phyloP scores from a whole-genome alignment of 2,888 invertebrate species.

The Melanchra persicariae region DNA sequence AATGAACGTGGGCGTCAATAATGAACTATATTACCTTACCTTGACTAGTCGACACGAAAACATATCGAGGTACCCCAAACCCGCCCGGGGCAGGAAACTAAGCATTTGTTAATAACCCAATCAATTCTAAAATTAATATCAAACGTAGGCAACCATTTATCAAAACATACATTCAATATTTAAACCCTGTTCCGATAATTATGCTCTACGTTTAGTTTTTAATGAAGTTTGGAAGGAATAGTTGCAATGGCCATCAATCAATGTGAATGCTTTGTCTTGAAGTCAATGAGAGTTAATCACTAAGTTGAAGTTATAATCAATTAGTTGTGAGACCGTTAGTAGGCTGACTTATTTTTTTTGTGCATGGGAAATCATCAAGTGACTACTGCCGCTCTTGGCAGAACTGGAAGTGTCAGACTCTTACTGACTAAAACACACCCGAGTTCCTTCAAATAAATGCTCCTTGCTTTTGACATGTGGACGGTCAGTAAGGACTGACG shows the following conservation, averaged over 20 bases:
- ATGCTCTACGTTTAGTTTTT: conserved; percentile 27
- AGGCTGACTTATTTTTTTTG: too few species aligned
- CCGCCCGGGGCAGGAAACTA: conserved; percentile 51
- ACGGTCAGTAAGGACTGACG: not conserved
- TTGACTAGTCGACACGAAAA: conserved; percentile 41
- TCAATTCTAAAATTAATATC: conserved; percentile 56
- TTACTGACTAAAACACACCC: too few species aligned
- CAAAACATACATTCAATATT: conserved; percentile 47
- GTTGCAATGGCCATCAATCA: conserved; percentile 25
- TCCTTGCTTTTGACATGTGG: conserved; percentile 7
- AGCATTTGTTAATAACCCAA: conserved; percentile 57
- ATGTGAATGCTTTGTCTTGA: conserved; percentile 14
- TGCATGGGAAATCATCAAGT: too few species aligned
- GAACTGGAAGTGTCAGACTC: too few species aligned
- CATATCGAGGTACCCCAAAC: conserved; percentile 28
- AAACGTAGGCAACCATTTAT: conserved; percentile 52
- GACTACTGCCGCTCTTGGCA: too few species aligned
- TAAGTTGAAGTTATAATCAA: not conserved
- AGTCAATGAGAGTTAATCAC: not conserved
- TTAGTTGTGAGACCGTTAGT: not conserved
- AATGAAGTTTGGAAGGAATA: conserved; percentile 33
- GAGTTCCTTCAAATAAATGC: too few species aligned
- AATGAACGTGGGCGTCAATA: conserved; percentile 23
- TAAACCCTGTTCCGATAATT: conserved; percentile 40
- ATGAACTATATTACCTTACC: conserved; percentile 29